A percentile compares a stretch with the other conserved stretches of the same genome.
Evolutionary conservation across 2,888 invertebrate species (phyloP).

Genomic region (Auanema freiburgensis): DNA sequence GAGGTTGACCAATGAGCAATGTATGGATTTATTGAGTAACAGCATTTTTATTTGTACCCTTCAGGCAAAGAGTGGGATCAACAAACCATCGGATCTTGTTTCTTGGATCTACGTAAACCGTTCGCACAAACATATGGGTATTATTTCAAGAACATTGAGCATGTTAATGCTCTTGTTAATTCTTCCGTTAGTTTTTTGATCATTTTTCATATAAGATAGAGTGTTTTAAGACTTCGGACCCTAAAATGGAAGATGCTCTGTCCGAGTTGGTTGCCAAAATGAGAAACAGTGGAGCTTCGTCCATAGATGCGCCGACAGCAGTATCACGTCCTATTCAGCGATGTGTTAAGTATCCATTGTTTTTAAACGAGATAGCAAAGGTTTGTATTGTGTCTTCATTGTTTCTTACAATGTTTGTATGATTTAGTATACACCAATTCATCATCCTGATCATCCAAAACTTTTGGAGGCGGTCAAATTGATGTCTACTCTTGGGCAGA

Average conservation of each 20-base stretch:
- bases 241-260: conserved; percentile 39
- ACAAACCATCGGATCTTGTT: conserved; percentile 42
- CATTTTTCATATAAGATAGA: neutral
- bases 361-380: conserved; percentile 54
- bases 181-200: conserved; percentile 27
- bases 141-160: conserved; percentile 57
- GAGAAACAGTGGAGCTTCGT: conserved; percentile 30
- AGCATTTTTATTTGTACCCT: conserved; percentile 12
- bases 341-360: conserved; percentile 59
- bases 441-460: conserved; percentile 59
- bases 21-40: conserved; percentile 20
- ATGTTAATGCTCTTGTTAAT: conserved; percentile 50
- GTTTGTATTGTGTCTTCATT: conserved; percentile 12
- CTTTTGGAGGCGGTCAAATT: conserved; percentile 54
- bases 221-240: conserved; percentile 31
- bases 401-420: neutral
- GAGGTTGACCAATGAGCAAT: conserved; percentile 37
- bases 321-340: conserved; percentile 55
- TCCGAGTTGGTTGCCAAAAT: conserved; percentile 37
- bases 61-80: conserved; percentile 38
- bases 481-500: conserved; percentile 55
- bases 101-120: conserved; percentile 50
- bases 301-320: conserved; percentile 54
- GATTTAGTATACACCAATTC: conserved; percentile 50
- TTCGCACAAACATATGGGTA: conserved; percentile 56